Evolutionary conservation across 37 sponge, comb jelly and placozoan genomes (phyloP), one percentile per base, ranked within the genome.

Genomic region (Ianthella basta): DNA sequence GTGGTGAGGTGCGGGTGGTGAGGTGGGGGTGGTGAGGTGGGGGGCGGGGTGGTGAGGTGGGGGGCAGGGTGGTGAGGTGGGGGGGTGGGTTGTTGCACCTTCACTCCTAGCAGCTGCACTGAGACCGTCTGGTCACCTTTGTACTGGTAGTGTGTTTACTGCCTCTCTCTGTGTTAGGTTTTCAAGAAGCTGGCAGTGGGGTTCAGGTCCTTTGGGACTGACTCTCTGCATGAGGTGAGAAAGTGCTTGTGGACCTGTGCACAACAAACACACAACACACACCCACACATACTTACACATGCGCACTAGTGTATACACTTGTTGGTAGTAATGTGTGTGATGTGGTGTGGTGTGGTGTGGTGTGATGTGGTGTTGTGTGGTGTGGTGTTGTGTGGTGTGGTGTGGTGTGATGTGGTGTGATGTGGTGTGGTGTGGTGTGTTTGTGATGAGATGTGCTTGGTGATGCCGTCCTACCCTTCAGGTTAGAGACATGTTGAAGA

Each of bases 101-200:
- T n/a, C n/a, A n/a, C n/a, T n/a, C n/a, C n/a, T n/a, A n/a, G n/a
- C n/a, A n/a, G n/a, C n/a, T n/a, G n/a, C n/a, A n/a, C n/a, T n/a
- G n/a, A n/a, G n/a, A n/a, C n/a, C n/a, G n/a, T n/a, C n/a, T n/a
- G n/a, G n/a, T n/a, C n/a, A n/a, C n/a, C n/a, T n/a, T n/a, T n/a
- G n/a, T n/a, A n/a, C n/a, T n/a, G n/a, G n/a, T n/a, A 29, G 23
- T 64, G 6, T 30, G 8, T 64, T 10, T 64, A 29, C 23, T 16
- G 66, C 23, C 33, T 80, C 60, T 37, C 61, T 30, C 10, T 63
- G 16, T 23, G 13, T 30, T 59, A 96, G 97, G 92, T 97, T 36
- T 97, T 97, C 63, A 85, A 90, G 61, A 90, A 91, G 56, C 73
- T 97, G 3, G 94, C 93, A 72, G 23, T 94, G 72, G 97, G 97